phyloP scores from a whole-genome alignment of 2,113 vertebrate species.

The Pomatorhinus ruficollis region DNA sequence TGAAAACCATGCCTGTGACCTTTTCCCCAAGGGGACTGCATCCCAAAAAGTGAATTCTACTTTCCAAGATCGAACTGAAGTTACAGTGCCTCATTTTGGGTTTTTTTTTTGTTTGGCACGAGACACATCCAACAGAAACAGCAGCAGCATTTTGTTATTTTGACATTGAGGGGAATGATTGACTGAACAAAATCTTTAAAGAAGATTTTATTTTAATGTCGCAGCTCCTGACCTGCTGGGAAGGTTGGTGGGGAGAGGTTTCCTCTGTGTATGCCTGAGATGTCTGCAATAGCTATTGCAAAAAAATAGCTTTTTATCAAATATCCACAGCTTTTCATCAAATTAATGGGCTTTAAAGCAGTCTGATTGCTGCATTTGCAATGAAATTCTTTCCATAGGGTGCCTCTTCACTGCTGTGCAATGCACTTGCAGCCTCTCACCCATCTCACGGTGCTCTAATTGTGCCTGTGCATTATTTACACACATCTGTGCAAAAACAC shows the following conservation, averaged over 20 bases:
- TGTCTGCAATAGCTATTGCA: neutral
- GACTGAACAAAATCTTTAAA: neutral
- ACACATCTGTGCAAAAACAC: neutral
- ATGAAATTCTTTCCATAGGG: rapidly evolving
- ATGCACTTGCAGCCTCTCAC: neutral
- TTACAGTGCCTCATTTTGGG: neutral
- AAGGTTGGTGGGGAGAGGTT: neutral
- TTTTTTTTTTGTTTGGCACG: neutral
- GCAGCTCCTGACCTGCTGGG: neutral
- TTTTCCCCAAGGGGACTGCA: neutral
- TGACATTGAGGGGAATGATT: neutral
- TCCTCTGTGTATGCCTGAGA: neutral
- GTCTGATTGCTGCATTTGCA: neutral
- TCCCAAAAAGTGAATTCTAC: neutral
- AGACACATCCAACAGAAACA: neutral
- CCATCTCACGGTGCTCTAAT: rapidly evolving
- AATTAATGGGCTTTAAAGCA: neutral
- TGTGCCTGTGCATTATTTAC: neutral
- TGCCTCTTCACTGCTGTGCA: neutral
- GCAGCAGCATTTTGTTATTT: neutral
- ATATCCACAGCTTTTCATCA: neutral
- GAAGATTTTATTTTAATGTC: neutral
- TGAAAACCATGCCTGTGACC: neutral
- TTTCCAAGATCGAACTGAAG: neutral
- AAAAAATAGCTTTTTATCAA: neutral